phyloP scores from a whole-genome alignment of 2,113 vertebrate species.

The Lepus timidus region DNA sequence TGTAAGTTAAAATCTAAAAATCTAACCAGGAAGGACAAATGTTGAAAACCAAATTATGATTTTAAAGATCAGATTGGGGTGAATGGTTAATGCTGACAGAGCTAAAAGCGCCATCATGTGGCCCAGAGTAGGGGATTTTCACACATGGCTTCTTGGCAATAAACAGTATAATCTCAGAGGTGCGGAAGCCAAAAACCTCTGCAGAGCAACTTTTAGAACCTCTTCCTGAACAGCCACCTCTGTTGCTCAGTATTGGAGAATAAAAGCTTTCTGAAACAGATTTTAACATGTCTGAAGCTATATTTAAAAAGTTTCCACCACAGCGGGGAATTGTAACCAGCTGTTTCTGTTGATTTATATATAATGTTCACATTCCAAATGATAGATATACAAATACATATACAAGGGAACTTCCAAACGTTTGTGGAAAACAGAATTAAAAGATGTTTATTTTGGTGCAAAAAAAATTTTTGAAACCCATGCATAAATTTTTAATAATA shows the following conservation, averaged over 20 bases:
- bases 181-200: slow-evolving; percentile 82
- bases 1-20: slow-evolving; percentile 53
- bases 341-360: neutral
- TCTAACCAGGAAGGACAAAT: slow-evolving; percentile 42
- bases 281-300: slow-evolving; percentile 46
- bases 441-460: too few relatives aligned
- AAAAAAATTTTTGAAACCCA: too few relatives aligned
- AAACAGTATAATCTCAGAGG: slow-evolving; percentile 78
- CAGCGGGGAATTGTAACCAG: neutral
- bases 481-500: too few relatives aligned
- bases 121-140: slow-evolving; percentile 78
- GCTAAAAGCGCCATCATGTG: slow-evolving; percentile 77
- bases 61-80: slow-evolving; percentile 64
- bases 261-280: slow-evolving; percentile 63
- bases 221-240: slow-evolving; percentile 75
- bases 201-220: slow-evolving; percentile 75
- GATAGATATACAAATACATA: neutral
- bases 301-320: slow-evolving; percentile 55
- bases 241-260: slow-evolving; percentile 62
- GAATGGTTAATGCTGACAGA: slow-evolving; percentile 78
- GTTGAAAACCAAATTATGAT: slow-evolving; percentile 57
- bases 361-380: neutral
- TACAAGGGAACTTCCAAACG: too few relatives aligned
- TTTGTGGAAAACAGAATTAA: too few relatives aligned
- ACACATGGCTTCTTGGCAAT: slow-evolving; percentile 74